Conservation (phyloP, 2,113 vertebrate species). For the Tautogolabrus adspersus region DNA sequence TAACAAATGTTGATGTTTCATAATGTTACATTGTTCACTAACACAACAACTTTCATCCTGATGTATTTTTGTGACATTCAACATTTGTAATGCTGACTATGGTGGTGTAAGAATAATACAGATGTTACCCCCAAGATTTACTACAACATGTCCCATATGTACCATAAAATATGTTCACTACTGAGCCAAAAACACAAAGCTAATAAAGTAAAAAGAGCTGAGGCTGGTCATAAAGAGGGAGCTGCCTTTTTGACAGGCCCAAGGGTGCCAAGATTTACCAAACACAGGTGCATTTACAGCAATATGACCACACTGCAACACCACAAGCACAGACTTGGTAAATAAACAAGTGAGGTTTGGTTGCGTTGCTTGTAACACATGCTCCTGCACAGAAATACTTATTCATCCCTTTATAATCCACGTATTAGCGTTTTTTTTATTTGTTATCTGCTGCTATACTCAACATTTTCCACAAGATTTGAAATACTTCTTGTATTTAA, state of each 20-base stretch:
- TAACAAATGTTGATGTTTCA: no score
- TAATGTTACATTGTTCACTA: no score
- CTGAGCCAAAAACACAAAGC: conserved; percentile 9
- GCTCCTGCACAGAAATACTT: background rate
- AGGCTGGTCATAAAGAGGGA: conserved; percentile 5
- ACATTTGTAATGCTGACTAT: no score
- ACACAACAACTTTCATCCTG: no score
- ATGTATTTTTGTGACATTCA: no score
- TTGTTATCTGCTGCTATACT: no score
- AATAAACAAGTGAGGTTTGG: background rate
- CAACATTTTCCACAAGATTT: no score
- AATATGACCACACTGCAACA: conserved; percentile 19
- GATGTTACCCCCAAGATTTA: background rate
- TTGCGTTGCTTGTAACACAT: background rate
- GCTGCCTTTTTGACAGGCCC: background rate
- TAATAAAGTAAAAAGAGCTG: conserved; percentile 10
- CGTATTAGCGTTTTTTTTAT: background rate
- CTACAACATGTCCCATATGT: background rate
- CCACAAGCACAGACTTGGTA: conserved; percentile 17
- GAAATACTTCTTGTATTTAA: no score
- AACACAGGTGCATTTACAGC: conserved; percentile 17
- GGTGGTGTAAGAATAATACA: background rate
- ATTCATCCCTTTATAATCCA: background rate
- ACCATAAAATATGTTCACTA: background rate
- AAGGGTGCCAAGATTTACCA: background rate